Conservation (phyloP, 2,113 vertebrate species). For the Aspidoscelis tigris region DNA sequence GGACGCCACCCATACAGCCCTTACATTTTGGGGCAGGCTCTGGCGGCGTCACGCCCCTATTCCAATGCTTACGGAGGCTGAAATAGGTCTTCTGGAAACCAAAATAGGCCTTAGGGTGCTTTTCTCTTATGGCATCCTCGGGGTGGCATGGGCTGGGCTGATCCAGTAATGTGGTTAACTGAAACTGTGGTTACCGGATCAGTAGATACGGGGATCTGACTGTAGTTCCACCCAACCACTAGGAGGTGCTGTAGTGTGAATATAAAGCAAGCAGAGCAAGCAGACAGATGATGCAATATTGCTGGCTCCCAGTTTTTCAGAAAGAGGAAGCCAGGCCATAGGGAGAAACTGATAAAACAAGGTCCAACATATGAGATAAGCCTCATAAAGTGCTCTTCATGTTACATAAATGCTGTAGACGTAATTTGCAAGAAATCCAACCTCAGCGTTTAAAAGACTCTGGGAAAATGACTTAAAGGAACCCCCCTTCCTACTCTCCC, state of each 20-base stretch:
- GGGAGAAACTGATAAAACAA: not conserved
- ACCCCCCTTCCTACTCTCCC: not conserved
- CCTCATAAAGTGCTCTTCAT: not conserved
- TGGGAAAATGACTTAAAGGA: not conserved
- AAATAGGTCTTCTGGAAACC: too few species aligned
- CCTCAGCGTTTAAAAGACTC: not conserved
- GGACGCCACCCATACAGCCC: too few species aligned
- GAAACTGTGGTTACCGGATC: too few species aligned
- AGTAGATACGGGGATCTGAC: too few species aligned
- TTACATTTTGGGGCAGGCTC: too few species aligned
- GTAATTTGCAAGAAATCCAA: not conserved
- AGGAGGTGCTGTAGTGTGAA: not conserved
- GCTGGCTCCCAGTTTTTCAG: not conserved
- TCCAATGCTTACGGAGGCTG: too few species aligned
- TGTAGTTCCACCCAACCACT: not conserved
- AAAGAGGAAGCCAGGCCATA: not conserved
- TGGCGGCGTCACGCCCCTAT: too few species aligned
- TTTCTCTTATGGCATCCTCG: too few species aligned
- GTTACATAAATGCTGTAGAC: not conserved
- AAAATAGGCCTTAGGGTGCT: too few species aligned
- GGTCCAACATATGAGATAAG: not conserved
- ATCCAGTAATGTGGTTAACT: too few species aligned
- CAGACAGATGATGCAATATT: too few species aligned
- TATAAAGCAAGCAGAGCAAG: not conserved
- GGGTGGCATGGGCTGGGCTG: too few species aligned